phyloP scores from a whole-genome alignment of 2,888 invertebrate genomes.

The Crepidodera aurea region DNA sequence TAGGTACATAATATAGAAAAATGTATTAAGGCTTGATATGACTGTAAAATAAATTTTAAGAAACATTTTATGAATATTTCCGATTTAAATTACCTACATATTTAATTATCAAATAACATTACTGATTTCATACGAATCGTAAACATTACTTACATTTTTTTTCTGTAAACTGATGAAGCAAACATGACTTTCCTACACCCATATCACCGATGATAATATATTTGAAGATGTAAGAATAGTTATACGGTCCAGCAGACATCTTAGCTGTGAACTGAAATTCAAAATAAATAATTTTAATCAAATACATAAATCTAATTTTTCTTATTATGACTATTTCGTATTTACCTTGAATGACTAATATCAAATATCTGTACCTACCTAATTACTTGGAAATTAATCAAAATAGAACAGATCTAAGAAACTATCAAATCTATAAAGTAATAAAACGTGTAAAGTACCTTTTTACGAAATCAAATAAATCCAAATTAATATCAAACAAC shows the following conservation, averaged over 20 bases:
- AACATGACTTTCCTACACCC: constrained; percentile 99
- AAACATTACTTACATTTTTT: constrained; percentile 91
- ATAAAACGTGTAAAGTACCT: constrained; percentile 25
- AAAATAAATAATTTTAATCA: neutral
- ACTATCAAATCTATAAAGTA: neutral
- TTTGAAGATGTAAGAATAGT: constrained; percentile 99
- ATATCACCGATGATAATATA: constrained; percentile 99
- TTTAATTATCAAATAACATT: no score
- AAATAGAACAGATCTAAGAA: neutral
- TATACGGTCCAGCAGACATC: constrained; percentile 97
- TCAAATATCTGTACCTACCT: constrained; percentile 11
- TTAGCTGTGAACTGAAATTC: constrained; percentile 54
- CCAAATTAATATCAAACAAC: constrained; percentile 36
- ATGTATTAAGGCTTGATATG: no score
- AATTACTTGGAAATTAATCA: constrained; percentile 18
- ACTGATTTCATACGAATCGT: no score
- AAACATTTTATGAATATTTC: no score
- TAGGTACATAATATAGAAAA: no score
- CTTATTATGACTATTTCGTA: neutral
- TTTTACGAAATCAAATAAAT: constrained; percentile 8
- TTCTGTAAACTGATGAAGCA: constrained; percentile 99
- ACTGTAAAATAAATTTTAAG: no score
- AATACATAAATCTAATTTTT: constrained; percentile 1
- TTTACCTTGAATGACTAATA: constrained; percentile 30
- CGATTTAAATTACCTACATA: no score